A percentile compares a stretch with the other conserved stretches of the same genome.
Evolutionary conservation across 2,888 invertebrate genomes (phyloP).

Genomic region (Drosophila merina): DNA sequence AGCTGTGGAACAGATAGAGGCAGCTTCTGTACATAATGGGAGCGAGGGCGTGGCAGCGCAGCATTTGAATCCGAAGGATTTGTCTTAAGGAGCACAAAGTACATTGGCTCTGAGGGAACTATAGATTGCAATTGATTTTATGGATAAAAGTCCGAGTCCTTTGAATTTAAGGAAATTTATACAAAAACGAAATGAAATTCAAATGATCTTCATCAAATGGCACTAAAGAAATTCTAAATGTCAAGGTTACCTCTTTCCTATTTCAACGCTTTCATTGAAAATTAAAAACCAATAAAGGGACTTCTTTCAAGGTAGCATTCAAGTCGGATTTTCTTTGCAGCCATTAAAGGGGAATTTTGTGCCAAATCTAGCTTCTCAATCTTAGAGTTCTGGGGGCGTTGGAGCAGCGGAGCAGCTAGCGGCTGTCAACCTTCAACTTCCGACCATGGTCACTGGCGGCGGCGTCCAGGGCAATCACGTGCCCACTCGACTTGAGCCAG

Average conservation of each 20-base stretch:
- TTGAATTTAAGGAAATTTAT: too few relatives aligned
- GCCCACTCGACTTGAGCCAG: conserved; percentile 74
- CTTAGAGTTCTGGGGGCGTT: conserved; percentile 2
- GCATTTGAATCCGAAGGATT: conserved; percentile 20
- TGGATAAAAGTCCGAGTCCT: not conserved
- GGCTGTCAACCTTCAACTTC: conserved; percentile 46
- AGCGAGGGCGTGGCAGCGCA: conserved; percentile 31
- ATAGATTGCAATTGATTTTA: conserved; percentile 4
- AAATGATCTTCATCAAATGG: not conserved
- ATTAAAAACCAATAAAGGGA: conserved; percentile 1
- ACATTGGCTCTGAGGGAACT: not conserved
- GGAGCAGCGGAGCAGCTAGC: conserved; percentile 25
- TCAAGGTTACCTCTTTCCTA: too few relatives aligned
- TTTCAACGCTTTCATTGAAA: not conserved
- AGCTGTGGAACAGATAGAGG: conserved; percentile 9
- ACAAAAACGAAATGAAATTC: too few relatives aligned
- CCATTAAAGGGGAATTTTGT: conserved; percentile 27
- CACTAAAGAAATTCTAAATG: not conserved
- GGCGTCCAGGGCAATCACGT: conserved; percentile 73
- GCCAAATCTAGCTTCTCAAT: conserved; percentile 15
- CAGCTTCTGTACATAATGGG: conserved; percentile 41
- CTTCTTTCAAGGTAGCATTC: not conserved
- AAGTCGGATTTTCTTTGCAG: conserved; percentile 8
- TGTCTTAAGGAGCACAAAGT: not conserved
- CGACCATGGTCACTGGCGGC: conserved; percentile 47